phyloP scores from a whole-genome alignment of 1,140 invertebrate genomes.

The Ectropis grisescens region DNA sequence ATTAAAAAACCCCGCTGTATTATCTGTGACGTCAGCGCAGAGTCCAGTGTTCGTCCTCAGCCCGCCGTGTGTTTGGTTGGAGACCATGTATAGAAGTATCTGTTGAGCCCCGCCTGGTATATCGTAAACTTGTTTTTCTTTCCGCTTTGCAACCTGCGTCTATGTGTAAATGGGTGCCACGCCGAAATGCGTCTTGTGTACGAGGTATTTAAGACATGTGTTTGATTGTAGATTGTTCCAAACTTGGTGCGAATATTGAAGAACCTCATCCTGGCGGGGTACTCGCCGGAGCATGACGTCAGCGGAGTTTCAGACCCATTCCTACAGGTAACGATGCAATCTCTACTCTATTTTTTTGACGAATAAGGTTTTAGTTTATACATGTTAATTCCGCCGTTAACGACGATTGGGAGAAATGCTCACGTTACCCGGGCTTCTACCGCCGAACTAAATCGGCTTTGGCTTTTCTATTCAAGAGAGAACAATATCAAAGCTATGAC shows the following conservation, averaged over 20 bases:
- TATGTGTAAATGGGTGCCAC: slow-evolving; percentile 27
- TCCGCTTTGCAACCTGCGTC: slow-evolving; percentile 19
- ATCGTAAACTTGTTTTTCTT: slow-evolving; percentile 11
- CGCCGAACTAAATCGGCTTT: too few species aligned
- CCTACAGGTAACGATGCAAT: slow-evolving; percentile 89
- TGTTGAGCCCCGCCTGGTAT: too few species aligned
- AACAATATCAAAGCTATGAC: too few species aligned
- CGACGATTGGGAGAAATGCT: too few species aligned
- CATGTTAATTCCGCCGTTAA: too few species aligned
- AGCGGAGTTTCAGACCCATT: slow-evolving; percentile 99
- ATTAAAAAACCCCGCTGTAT: too few species aligned
- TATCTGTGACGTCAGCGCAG: too few species aligned
- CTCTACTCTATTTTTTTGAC: neutral
- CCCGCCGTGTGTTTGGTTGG: too few species aligned
- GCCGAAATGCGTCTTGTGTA: slow-evolving; percentile 2
- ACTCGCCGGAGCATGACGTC: slow-evolving; percentile 99
- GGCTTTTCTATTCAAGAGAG: too few species aligned
- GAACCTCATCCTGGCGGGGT: slow-evolving; percentile 97
- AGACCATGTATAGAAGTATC: too few species aligned
- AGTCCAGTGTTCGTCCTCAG: too few species aligned
- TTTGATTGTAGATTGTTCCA: slow-evolving; percentile 90
- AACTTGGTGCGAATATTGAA: slow-evolving; percentile 98
- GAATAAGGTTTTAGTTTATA: neutral
- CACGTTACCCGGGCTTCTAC: too few species aligned
- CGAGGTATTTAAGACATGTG: neutral